Conservation (phyloP, 2,797 vertebrate genomes). For the Enteromius anoplus region DNA sequence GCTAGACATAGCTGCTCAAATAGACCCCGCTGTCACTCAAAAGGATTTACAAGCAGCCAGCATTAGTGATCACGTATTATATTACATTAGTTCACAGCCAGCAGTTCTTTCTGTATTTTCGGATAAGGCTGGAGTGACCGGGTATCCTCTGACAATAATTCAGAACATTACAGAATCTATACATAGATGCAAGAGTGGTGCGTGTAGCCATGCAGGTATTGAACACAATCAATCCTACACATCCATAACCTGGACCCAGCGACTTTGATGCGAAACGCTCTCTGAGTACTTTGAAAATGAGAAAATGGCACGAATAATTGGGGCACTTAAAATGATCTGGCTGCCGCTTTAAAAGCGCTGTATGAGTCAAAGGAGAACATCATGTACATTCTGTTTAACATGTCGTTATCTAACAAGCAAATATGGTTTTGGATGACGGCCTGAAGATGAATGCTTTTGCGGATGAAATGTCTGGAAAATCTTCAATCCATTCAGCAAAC, state of each 20-base stretch:
- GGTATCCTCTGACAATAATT: constrained; percentile 40
- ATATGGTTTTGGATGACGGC: not conserved
- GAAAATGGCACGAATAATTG: not conserved
- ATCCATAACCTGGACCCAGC: not conserved
- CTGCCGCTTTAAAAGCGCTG: not conserved
- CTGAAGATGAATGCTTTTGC: not conserved
- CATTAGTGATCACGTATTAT: constrained; percentile 40
- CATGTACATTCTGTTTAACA: not conserved
- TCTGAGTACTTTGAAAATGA: constrained; percentile 16
- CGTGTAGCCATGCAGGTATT: constrained; percentile 1
- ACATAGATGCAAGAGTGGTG: not conserved
- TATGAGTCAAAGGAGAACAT: not conserved
- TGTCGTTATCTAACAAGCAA: constrained; percentile 6
- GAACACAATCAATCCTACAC: not conserved
- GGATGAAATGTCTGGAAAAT: constrained; percentile 7
- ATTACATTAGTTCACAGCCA: constrained; percentile 51
- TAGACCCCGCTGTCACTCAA: constrained; percentile 36
- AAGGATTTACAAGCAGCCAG: constrained; percentile 41
- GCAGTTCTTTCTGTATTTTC: constrained; percentile 49
- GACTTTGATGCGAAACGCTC: not conserved
- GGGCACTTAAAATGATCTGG: not conserved
- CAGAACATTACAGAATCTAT: not conserved
- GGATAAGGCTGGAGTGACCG: constrained; percentile 32
- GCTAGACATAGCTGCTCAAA: constrained; percentile 43
- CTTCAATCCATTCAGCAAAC: constrained; percentile 3